Percentiles rank a stretch among this genome's conserved stretches.
Conservation (phyloP, 2,888 invertebrate genomes). For the Matsumyia berberina region DNA sequence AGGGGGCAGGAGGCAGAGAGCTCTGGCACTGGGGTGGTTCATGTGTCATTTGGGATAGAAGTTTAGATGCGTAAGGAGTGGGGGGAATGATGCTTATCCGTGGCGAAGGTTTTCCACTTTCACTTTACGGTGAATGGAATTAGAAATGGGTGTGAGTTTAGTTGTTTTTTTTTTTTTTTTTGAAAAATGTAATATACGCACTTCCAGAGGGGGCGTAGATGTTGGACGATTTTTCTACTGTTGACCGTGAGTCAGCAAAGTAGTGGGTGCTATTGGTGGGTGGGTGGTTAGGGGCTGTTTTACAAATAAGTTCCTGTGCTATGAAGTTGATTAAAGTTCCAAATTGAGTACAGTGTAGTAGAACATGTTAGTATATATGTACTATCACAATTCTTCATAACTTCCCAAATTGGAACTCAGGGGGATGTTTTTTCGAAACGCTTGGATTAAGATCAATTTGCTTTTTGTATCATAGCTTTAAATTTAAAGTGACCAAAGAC, state of each 20-base stretch:
- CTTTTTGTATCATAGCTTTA: too few species aligned
- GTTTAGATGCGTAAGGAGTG: conserved; percentile 46
- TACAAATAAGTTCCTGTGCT: background rate
- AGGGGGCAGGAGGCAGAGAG: background rate
- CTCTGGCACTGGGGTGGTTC: conserved; percentile 50
- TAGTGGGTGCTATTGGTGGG: background rate
- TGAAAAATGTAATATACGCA: conserved; percentile 48
- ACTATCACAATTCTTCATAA: background rate
- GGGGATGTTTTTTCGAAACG: background rate
- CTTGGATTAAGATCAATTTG: background rate
- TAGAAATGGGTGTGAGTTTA: conserved; percentile 47
- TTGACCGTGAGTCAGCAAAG: conserved; percentile 38
- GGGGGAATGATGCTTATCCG: conserved; percentile 67
- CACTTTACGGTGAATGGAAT: conserved; percentile 63
- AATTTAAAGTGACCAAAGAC: too few species aligned
- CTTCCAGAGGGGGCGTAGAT: conserved; percentile 49
- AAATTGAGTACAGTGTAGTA: background rate
- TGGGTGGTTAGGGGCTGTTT: conserved; percentile 9
- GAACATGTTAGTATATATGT: background rate
- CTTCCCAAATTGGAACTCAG: background rate
- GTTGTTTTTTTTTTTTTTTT: conserved; percentile 43
- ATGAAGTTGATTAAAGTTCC: conserved; percentile 1
- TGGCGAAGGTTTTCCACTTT: conserved; percentile 71
- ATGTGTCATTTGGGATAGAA: conserved; percentile 75
- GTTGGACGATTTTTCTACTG: conserved; percentile 52